phyloP scores from a whole-genome alignment of 2,113 vertebrate species.

The Anguilla japonica region DNA sequence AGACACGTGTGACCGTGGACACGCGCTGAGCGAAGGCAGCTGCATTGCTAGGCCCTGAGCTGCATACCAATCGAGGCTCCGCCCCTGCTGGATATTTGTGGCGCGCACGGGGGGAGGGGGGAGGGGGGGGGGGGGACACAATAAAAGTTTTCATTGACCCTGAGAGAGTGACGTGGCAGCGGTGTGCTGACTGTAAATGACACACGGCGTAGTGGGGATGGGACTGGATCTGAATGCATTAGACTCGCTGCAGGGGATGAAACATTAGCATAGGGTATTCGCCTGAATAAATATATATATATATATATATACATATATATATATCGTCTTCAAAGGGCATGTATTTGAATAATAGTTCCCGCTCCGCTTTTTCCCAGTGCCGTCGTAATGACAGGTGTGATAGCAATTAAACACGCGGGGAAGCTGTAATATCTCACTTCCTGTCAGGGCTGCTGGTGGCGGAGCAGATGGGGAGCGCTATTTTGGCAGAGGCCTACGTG shows the following conservation, averaged over 20 bases:
- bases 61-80: not conserved
- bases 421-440: constrained; percentile 38
- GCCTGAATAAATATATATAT: not conserved
- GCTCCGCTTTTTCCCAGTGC: not conserved
- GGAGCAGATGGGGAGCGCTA: constrained; percentile 44
- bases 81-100: not conserved
- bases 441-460: constrained; percentile 33
- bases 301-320: not conserved
- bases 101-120: not conserved
- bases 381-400: constrained; percentile 2
- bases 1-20: not conserved
- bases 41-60: not conserved
- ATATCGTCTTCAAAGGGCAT: not conserved
- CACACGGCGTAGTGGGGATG: not conserved
- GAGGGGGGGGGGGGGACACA: not conserved
- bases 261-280: not conserved
- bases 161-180: constrained; percentile 2
- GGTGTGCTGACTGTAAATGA: not conserved
- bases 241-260: not conserved
- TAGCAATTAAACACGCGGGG: constrained; percentile 28
- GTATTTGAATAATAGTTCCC: not conserved
- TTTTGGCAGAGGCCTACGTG: constrained; percentile 39
- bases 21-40: not conserved
- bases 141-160: constrained; percentile 8
- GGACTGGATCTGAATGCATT: not conserved